Percentiles rank a stretch among this genome's conserved stretches.
Evolutionary conservation across 2,888 invertebrate species (phyloP).

Genomic region (Tipula vernalis): DNA sequence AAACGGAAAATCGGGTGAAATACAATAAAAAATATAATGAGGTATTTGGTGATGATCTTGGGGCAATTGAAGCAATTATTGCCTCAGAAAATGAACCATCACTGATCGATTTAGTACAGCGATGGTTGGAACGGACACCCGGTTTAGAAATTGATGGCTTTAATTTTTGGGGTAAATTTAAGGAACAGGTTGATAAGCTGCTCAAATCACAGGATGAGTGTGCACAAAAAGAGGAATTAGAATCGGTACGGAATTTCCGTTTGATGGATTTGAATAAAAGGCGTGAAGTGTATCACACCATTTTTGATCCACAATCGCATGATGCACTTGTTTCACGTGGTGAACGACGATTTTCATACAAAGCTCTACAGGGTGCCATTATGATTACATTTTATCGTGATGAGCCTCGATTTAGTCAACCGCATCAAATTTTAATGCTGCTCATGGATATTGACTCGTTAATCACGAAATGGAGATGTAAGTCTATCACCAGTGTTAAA

Average conservation of each 20-base stretch:
- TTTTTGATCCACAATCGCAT: conserved; percentile 77
- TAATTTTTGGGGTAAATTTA: conserved; percentile 91
- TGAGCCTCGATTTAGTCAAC: conserved; percentile 95
- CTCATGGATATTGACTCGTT: conserved; percentile 97
- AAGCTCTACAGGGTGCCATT: conserved; percentile 90
- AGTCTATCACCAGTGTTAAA: conserved; percentile 28
- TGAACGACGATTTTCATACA: conserved; percentile 61
- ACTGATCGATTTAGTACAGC: conserved; percentile 70
- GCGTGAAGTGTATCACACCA: conserved; percentile 74
- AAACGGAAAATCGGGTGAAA: conserved; percentile 74
- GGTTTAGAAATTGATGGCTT: conserved; percentile 75
- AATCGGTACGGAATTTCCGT: conserved; percentile 49
- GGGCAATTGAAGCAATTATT: conserved; percentile 41
- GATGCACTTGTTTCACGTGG: conserved; percentile 73
- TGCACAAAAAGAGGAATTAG: conserved; percentile 50
- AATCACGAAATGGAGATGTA: conserved; percentile 98
- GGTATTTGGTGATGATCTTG: conserved; percentile 67
- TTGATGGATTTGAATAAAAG: conserved; percentile 65
- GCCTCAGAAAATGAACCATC: conserved; percentile 78
- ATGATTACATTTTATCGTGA: conserved; percentile 97
- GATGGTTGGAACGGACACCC: conserved; percentile 91
- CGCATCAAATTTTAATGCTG: conserved; percentile 85
- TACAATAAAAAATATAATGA: conserved; percentile 87
- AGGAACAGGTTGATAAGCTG: conserved; percentile 56
- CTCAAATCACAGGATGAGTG: conserved; percentile 51